A percentile compares a stretch with the other conserved stretches of the same genome.
Conservation (phyloP, 1,140 invertebrate species). For the Drosophila subpulchrella region DNA sequence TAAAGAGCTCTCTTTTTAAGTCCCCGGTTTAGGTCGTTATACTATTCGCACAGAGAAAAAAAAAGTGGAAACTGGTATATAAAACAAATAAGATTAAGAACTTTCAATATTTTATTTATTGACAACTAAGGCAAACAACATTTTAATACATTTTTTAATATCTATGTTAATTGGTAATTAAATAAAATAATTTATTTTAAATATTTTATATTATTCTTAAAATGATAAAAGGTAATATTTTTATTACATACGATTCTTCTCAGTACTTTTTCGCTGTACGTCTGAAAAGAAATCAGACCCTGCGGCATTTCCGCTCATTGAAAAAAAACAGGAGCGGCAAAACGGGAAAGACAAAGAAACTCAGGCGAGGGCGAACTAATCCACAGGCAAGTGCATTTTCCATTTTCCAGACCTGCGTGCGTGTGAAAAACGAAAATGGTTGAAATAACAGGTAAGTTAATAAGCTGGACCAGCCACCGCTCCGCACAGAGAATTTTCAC, state of each 20-base stretch:
- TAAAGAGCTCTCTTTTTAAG: constrained; percentile 13
- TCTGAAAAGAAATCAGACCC: constrained; percentile 54
- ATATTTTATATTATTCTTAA: no score
- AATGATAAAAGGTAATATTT: not conserved
- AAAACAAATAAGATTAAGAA: not conserved
- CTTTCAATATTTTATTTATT: not conserved
- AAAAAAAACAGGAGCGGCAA: constrained; percentile 30
- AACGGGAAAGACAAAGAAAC: constrained; percentile 40
- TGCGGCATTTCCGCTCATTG: constrained; percentile 73
- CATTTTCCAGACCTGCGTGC: constrained; percentile 56
- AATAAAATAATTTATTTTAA: no score
- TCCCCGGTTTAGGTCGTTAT: constrained; percentile 6
- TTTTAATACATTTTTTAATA: no score
- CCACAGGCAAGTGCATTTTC: constrained; percentile 69
- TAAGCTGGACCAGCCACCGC: constrained; percentile 45
- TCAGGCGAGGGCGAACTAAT: constrained; percentile 58
- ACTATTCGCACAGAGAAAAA: no score
- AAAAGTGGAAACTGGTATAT: not conserved
- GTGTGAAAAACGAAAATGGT: constrained; percentile 76
- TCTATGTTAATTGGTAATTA: no score
- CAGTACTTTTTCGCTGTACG: no score
- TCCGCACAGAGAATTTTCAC: constrained; percentile 66
- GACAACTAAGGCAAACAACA: not conserved
- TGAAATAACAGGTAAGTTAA: constrained; percentile 75
- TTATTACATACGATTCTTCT: not conserved